phyloP scores from a whole-genome alignment of 37 sponge, comb jelly and placozoan species.

The Amphimedon queenslandica region DNA sequence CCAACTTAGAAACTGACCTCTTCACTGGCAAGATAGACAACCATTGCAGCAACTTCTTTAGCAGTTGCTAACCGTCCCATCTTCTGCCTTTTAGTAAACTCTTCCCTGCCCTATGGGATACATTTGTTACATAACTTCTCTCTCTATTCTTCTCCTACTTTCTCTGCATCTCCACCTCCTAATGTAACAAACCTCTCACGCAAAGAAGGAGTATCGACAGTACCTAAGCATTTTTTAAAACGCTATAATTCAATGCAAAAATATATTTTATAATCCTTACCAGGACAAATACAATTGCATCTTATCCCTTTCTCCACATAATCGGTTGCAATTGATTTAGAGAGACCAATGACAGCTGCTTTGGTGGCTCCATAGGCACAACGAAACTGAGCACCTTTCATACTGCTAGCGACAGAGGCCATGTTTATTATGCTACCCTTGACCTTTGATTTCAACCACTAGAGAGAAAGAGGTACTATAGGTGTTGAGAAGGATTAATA shows the following conservation, averaged over 20 bases:
- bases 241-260: not conserved
- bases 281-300: slow-evolving; percentile 81
- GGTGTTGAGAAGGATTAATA: too few species aligned
- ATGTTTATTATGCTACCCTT: slow-evolving; percentile 79
- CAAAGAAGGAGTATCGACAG: slow-evolving; percentile 73
- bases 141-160: too few species aligned
- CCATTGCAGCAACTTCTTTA: slow-evolving; percentile 69
- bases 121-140: too few species aligned
- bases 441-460: slow-evolving; percentile 42
- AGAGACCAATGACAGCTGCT: slow-evolving; percentile 79
- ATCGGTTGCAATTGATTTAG: slow-evolving; percentile 76
- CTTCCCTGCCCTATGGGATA: slow-evolving; percentile 23
- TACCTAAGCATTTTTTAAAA: slow-evolving; percentile 43
- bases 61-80: slow-evolving; percentile 80
- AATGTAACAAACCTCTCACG: slow-evolving; percentile 49
- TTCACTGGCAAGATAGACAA: slow-evolving; percentile 76
- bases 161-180: slow-evolving; percentile 46
- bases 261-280: slow-evolving; percentile 25
- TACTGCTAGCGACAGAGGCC: slow-evolving; percentile 68
- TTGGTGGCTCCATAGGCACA: slow-evolving; percentile 77
- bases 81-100: slow-evolving; percentile 64
- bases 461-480: not conserved
- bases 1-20: slow-evolving; percentile 38
- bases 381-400: slow-evolving; percentile 63
- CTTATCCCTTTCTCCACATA: slow-evolving; percentile 61